Evolutionary conservation across 1,140 invertebrate genomes (phyloP).

Genomic region (Bombus fervidus): DNA sequence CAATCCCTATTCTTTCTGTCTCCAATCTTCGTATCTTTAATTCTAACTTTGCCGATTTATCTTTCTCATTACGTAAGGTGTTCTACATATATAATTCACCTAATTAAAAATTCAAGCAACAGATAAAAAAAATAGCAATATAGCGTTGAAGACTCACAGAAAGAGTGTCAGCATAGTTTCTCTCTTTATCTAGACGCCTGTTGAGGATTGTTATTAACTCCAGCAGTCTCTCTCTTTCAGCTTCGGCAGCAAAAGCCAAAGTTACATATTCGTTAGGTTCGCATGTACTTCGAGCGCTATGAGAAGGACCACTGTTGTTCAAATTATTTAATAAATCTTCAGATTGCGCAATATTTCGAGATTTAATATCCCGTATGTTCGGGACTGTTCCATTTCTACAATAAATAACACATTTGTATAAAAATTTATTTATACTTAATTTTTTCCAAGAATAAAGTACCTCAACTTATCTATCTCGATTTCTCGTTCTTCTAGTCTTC

Average conservation of each 20-base stretch:
- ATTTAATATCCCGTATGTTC: neutral
- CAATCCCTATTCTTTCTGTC: slow-evolving; percentile 65
- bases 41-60: slow-evolving; percentile 73
- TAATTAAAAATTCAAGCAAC: neutral
- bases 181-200: slow-evolving; percentile 82
- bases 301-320: neutral
- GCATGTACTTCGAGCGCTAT: slow-evolving; percentile 41
- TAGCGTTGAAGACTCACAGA: slow-evolving; percentile 1
- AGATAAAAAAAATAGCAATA: neutral
- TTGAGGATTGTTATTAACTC: slow-evolving; percentile 82
- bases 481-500: slow-evolving; percentile 69
- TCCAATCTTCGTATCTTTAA: slow-evolving; percentile 75
- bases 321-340: slow-evolving; percentile 16
- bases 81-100: slow-evolving; percentile 61
- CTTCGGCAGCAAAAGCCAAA: slow-evolving; percentile 81
- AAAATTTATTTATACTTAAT: neutral
- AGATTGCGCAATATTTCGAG: neutral
- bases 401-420: neutral
- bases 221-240: slow-evolving; percentile 83
- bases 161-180: slow-evolving; percentile 69
- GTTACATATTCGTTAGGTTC: slow-evolving; percentile 76
- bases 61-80: slow-evolving; percentile 71
- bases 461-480: slow-evolving; percentile 71
- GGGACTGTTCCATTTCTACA: slow-evolving; percentile 8
- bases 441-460: slow-evolving; percentile 31